Conservation (phyloP, 2,113 vertebrate species). For the Brachyistius frenatus region DNA sequence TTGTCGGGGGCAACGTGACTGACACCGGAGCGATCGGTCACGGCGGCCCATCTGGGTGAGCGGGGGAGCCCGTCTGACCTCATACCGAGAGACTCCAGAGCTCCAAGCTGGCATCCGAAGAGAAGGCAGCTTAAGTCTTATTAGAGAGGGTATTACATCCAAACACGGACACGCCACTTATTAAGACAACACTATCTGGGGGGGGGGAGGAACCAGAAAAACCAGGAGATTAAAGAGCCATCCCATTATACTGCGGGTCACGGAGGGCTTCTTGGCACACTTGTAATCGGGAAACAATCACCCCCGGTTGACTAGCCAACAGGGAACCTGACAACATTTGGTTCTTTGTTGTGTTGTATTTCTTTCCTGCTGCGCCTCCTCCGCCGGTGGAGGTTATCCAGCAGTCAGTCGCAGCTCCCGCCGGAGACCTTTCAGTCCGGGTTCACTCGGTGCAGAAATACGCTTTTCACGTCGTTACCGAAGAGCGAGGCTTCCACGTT, state of each 20-base stretch:
- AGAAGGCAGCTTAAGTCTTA: slow-evolving; percentile 79
- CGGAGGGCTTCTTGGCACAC: slow-evolving; percentile 60
- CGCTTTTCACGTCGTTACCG: slow-evolving; percentile 65
- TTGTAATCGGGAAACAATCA: slow-evolving; percentile 76
- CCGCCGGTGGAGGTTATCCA: slow-evolving; percentile 35
- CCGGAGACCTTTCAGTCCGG: slow-evolving; percentile 37
- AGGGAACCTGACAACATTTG: slow-evolving; percentile 53
- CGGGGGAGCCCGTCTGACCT: slow-evolving; percentile 48
- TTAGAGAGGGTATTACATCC: slow-evolving; percentile 78
- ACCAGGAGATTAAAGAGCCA: slow-evolving; percentile 75
- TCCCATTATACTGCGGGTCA: slow-evolving; percentile 70
- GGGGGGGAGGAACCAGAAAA: slow-evolving; percentile 39
- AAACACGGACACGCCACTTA: slow-evolving; percentile 76
- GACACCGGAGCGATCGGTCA: slow-evolving; percentile 66
- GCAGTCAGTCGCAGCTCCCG: slow-evolving; percentile 39
- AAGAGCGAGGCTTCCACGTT: slow-evolving; percentile 66
- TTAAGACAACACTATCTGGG: slow-evolving; percentile 78
- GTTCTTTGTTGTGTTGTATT: slow-evolving; percentile 49
- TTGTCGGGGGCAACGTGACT: slow-evolving; percentile 61
- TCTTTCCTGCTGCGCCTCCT: slow-evolving; percentile 37
- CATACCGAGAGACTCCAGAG: slow-evolving; percentile 55
- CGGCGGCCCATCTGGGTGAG: slow-evolving; percentile 57
- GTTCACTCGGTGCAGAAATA: slow-evolving; percentile 51
- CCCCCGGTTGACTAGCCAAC: slow-evolving; percentile 65
- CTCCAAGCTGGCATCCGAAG: slow-evolving; percentile 65